Evolutionary conservation across 2,888 invertebrate genomes (phyloP).

Genomic region (Xestia ashworthii): DNA sequence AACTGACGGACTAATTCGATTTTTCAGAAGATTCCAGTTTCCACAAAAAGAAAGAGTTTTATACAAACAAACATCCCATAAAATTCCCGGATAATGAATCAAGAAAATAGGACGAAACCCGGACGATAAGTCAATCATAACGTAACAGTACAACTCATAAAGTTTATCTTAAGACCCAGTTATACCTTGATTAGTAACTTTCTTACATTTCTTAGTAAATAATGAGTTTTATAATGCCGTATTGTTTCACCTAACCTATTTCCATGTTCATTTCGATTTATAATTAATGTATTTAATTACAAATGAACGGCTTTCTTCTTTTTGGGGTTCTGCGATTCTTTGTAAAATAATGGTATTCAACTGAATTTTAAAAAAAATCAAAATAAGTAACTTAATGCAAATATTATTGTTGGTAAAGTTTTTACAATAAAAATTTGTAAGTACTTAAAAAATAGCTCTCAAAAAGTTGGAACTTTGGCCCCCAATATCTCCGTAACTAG

Average conservation of each 20-base stretch:
- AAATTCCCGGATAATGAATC: not conserved
- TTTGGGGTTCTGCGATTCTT: conserved; percentile 16
- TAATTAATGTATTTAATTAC: conserved; percentile 51
- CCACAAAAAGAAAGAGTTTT: not conserved
- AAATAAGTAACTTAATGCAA: no score
- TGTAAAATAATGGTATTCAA: no score
- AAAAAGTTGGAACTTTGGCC: no score
- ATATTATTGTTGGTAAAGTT: no score
- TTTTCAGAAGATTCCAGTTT: not conserved
- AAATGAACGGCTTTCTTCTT: conserved; percentile 7
- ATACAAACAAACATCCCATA: not conserved
- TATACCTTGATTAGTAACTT: conserved; percentile 13
- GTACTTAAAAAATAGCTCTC: no score
- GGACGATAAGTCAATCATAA: conserved; percentile 28
- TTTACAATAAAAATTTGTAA: no score
- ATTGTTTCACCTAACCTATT: conserved; percentile 48
- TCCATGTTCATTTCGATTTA: conserved; percentile 46
- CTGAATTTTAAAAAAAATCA: no score
- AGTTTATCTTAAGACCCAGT: conserved; percentile 41
- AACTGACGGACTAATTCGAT: no score
- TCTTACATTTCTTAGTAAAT: conserved; percentile 20
- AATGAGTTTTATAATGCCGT: conserved; percentile 43
- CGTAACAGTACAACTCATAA: conserved; percentile 12
- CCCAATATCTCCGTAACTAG: no score
- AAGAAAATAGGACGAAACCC: not conserved